Evolutionary conservation across 2,797 vertebrate genomes (phyloP), one percentile per base, ranked within the genome.

Genomic region (Euphonia xanthogaster): DNA sequence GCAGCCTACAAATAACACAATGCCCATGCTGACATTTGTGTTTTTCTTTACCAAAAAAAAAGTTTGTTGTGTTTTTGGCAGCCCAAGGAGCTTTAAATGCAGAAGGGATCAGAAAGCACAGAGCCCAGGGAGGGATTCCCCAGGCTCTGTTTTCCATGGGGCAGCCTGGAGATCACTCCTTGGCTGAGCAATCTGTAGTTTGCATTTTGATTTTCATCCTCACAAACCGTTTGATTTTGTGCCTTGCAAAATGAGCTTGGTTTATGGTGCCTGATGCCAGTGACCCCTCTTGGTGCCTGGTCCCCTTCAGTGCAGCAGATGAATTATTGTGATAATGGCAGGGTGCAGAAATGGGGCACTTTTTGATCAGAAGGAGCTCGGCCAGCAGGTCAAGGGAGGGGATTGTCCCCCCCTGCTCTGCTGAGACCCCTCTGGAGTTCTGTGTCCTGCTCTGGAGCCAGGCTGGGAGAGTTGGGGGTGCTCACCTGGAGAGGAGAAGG

Each of bases 171-270:
- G 12, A 33, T 18, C 28, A 1, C 27, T 47, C 48, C 50, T 81
- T 16, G 12, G n/a, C 48, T 25, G 10, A 87, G 31, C 23, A 33
- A 21, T 15, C n/a, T 17, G 7, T 1, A 6, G 23, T 1, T 40
- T 40, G 23, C 17, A 20, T 51, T 76, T 62, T 39, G 37, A 16
- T 79, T 86, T 76, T 42, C 51, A 18, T 21, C 70, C 44, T 73
- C 7, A 10, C 1, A 6, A 44, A 57, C 10, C 8, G 1, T 28
- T 93, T 31, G 0, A 15, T 65, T 55, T 14, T 3, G 1, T 37
- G 57, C 68, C 48, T 50, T 70, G 71, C 10, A 19, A 37, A 63
- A 31, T 12, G 15, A 81, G 2, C 20, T 55, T 22, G 5, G 1
- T 45, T 90, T 39, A 1, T 39, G 57, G 7, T 74, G 51, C 82